Evolutionary conservation across 2,888 invertebrate genomes (phyloP).

Genomic region (Dryocosmus kuriphilus): DNA sequence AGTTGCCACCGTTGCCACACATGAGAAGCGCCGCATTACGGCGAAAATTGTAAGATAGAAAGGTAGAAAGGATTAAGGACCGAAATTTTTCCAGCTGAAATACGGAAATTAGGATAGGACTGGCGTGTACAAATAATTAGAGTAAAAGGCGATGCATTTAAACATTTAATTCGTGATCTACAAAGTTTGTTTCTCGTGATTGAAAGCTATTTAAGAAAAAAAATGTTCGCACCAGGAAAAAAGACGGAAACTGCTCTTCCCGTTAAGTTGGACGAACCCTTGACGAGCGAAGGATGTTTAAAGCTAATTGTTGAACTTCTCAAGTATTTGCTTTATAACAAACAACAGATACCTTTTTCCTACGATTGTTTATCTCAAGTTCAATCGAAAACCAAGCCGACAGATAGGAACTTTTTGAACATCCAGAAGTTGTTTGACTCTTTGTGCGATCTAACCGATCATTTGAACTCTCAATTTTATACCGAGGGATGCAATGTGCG

Average conservation of each 20-base stretch:
- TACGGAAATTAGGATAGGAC: too few species aligned
- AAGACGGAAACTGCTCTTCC: conserved; percentile 64
- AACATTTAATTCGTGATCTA: neutral
- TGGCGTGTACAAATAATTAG: too few species aligned
- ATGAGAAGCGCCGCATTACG: too few species aligned
- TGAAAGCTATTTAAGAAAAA: conserved; percentile 1
- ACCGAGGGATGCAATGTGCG: conserved; percentile 66
- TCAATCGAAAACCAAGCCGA: conserved; percentile 65
- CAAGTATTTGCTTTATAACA: conserved; percentile 76
- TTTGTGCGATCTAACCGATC: conserved; percentile 64
- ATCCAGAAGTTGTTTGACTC: conserved; percentile 64
- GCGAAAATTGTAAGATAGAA: too few species aligned
- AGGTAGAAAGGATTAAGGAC: too few species aligned
- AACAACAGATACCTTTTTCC: conserved; percentile 76
- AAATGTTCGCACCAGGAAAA: conserved; percentile 62
- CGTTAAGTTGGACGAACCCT: conserved; percentile 71
- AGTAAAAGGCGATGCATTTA: neutral
- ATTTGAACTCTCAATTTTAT: conserved; percentile 68
- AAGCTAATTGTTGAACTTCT: conserved; percentile 74
- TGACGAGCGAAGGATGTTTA: conserved; percentile 74
- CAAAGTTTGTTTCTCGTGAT: neutral
- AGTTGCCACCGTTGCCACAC: too few species aligned
- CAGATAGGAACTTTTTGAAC: conserved; percentile 64
- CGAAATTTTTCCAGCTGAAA: too few species aligned
- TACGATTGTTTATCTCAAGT: conserved; percentile 71